Conservation (phyloP, 1,140 invertebrate genomes). For the Muscidifurax raptorellus region DNA sequence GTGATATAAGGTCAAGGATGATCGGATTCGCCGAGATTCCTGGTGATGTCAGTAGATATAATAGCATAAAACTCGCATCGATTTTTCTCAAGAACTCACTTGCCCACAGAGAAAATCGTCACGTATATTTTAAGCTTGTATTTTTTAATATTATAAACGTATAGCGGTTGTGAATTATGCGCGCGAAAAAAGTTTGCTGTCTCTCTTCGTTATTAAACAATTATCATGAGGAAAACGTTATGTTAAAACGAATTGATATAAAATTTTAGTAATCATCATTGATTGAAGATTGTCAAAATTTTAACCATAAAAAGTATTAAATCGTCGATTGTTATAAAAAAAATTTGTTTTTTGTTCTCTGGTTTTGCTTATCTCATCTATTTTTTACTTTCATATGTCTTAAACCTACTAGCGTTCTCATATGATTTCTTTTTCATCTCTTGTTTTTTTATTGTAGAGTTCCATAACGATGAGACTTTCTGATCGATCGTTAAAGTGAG, state of each 20-base stretch:
- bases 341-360: conserved; percentile 8
- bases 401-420: background rate
- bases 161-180: conserved; percentile 35
- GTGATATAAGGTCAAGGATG: conserved; percentile 44
- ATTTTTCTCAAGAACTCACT: conserved; percentile 39
- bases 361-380: conserved; percentile 4
- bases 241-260: background rate
- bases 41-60: conserved; percentile 42
- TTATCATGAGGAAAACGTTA: conserved; percentile 13
- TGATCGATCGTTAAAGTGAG: conserved; percentile 22
- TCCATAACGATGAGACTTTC: conserved; percentile 7
- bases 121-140: conserved; percentile 36
- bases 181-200: background rate
- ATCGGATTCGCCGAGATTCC: conserved; percentile 22
- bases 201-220: conserved; percentile 24
- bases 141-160: conserved; percentile 41
- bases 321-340: background rate
- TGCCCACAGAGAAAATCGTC: conserved; percentile 40
- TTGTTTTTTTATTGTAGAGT: background rate
- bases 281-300: background rate
- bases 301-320: background rate
- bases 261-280: background rate
- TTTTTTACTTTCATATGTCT: background rate
- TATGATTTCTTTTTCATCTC: background rate
- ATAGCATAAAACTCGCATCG: conserved; percentile 44